phyloP scores from a whole-genome alignment of 1,140 invertebrate genomes.

The Heliconius eleuchia region DNA sequence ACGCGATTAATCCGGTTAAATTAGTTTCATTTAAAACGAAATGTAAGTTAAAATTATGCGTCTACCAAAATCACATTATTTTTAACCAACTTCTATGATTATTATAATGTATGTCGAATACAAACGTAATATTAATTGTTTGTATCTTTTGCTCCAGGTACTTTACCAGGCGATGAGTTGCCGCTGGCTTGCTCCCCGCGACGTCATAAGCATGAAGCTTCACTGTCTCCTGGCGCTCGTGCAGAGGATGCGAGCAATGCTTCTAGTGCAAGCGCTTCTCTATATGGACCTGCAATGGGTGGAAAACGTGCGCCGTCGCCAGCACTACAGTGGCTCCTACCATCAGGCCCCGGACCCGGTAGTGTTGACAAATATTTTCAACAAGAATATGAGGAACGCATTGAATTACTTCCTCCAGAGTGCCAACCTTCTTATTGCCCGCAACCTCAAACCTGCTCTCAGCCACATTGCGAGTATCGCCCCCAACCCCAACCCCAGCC shows the following conservation, averaged over 20 bases:
- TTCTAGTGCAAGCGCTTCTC: conserved; percentile 83
- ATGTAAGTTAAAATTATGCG: too few species aligned
- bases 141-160: conserved; percentile 83
- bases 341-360: conserved; percentile 84
- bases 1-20: too few species aligned
- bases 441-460: conserved; percentile 83
- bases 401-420: conserved; percentile 74
- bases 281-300: conserved; percentile 81
- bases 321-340: conserved; percentile 76
- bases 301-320: conserved; percentile 79
- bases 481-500: conserved; percentile 84
- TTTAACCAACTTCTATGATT: background rate
- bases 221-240: conserved; percentile 83
- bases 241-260: conserved; percentile 88
- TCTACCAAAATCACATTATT: too few species aligned
- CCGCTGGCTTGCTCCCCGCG: conserved; percentile 83
- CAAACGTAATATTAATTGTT: conserved; percentile 21
- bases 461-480: conserved; percentile 84
- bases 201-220: conserved; percentile 83
- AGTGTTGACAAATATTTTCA: conserved; percentile 84
- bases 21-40: too few species aligned
- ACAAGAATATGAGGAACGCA: conserved; percentile 83
- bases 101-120: background rate
- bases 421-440: conserved; percentile 82
- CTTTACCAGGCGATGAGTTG: conserved; percentile 88